Base-by-base conservation (phyloP, 2,888 invertebrate genomes). In the Zygogramma bicolorata region DNA sequence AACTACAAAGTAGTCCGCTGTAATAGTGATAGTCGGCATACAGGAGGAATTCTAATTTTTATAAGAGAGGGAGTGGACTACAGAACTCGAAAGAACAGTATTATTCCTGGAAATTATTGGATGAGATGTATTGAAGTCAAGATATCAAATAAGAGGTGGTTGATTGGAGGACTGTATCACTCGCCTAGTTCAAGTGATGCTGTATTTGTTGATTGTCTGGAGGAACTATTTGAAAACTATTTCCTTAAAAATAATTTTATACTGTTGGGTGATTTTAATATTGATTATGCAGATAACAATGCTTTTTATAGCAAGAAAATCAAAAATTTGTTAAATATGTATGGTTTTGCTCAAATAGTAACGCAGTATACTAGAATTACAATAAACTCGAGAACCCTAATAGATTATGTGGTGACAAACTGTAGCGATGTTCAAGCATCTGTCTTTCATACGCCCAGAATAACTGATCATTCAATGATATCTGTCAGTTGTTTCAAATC, bases 121-220 rank as follows among this genome's bases (percentile, higher is more conserved):
- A 31, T 59, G 59, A 29, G 60, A 60, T 60, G 60, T 38, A 25
- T 60, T 60, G 60, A 34, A 60, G 20, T 60, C 1, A 38, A 60
- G 20, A 61, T 61, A 40, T 61, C 20, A 38, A 61, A 40, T 61
- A 61, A 20, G 38, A 5, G 40, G 25, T 61, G 40, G 61, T 61
- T 38, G 22, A 59, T 61, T 38, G 61, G 40, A 61, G 61, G 61
- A 40, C 27, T 38, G 7, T 61, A 61, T 38, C 61, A 40, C 40
- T 61, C 61, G 59, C 59, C 59, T 18, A 59, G 59, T 59, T 59
- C 59, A 59, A 61, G 61, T 61, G 38, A 61, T 61, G 61, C 40
- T n/a, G 15, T 59, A 7, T 59, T 61, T 38, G 22, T 61, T 38
- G 34, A 61, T 61, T 40, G 61, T 61, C 22, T 61, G 40, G 61